Base-by-base conservation (phyloP, 2,797 vertebrate genomes). In the Sphenodon punctatus region DNA sequence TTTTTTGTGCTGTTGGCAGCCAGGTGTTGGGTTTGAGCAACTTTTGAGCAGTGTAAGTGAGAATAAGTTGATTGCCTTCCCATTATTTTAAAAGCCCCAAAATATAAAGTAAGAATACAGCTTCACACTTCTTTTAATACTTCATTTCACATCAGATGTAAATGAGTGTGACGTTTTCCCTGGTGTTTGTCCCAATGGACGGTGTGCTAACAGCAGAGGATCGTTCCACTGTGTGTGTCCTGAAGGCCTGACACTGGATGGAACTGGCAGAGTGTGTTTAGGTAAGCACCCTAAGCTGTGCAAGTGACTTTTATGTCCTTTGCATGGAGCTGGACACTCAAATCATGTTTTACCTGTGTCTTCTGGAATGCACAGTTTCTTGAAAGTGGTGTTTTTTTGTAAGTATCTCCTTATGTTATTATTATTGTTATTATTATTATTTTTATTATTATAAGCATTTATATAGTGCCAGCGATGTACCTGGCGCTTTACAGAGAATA, bases 141-240 rank as follows among this genome's bases (percentile, higher is more conserved):
- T 70, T n/a, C 67, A 3, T 55, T 71, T 84, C 56, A 25, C 7
- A 10, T 63, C 78, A 97, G 96, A 97, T 59, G 89, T 97, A 19
- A 96, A 97, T 19, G 96, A 97, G 70, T 97, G 96, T 69, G 93
- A 94, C 20, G 94, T 97, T 69, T 97, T 97, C 82, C 96, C 95
- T 0, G 95, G 95, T 1, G 90, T 97, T 67, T 97, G 96, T 85
- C 84, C 89, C 32, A 96, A 96, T 1, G 96, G 96, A 8, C 58
- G 27, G 1, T 97, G 96, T 16, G 25, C 95, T 49, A 97, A 97
- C 92, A 95, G 91, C 67, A 92, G 88, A 86, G 96, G 96, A 16
- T 97, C 96, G 9, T 97, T 97, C 72, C 93, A 51, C 66, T 97
- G 96, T 10, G 94, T 95, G 64, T 97, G 96, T 70, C 92, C 95